Conservation (phyloP, 1,140 invertebrate species). For the Doryteuthis pealeii region DNA sequence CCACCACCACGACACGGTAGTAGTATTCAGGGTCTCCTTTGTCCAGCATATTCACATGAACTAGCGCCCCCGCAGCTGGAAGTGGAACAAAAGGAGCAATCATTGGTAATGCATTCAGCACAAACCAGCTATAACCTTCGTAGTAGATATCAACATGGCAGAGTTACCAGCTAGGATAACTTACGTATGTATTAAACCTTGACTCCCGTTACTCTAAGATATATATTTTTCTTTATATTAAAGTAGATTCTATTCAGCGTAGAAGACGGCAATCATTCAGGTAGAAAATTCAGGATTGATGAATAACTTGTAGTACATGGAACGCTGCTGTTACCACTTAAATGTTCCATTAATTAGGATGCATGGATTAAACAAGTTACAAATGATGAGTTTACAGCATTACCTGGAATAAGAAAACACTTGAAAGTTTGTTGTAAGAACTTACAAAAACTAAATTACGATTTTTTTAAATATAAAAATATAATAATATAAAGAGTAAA, state of each 20-base stretch:
- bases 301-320: not conserved
- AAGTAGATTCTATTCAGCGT: not conserved
- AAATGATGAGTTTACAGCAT: constrained; percentile 10
- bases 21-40: constrained; percentile 11
- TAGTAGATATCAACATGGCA: not conserved
- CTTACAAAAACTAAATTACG: too few relatives aligned
- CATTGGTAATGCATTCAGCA: constrained; percentile 7
- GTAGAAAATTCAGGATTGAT: too few relatives aligned
- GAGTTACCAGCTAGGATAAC: not conserved
- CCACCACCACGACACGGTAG: constrained; percentile 6
- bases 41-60: constrained; percentile 10
- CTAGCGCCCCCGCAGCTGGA: constrained; percentile 11
- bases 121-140: constrained; percentile 8
- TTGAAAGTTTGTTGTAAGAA: not conserved
- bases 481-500: too few relatives aligned
- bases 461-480: too few relatives aligned
- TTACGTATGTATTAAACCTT: constrained; percentile 9
- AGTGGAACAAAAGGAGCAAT: constrained; percentile 13
- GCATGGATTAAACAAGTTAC: constrained; percentile 8
- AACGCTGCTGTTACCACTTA: constrained; percentile 5
- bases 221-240: not conserved
- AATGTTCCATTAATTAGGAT: constrained; percentile 10
- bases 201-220: not conserved
- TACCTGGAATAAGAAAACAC: constrained; percentile 7
- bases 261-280: constrained; percentile 5